Percentiles rank a stretch among this genome's conserved stretches.
Conservation (phyloP, 2,888 invertebrate species). For the Phorcus lineatus region DNA sequence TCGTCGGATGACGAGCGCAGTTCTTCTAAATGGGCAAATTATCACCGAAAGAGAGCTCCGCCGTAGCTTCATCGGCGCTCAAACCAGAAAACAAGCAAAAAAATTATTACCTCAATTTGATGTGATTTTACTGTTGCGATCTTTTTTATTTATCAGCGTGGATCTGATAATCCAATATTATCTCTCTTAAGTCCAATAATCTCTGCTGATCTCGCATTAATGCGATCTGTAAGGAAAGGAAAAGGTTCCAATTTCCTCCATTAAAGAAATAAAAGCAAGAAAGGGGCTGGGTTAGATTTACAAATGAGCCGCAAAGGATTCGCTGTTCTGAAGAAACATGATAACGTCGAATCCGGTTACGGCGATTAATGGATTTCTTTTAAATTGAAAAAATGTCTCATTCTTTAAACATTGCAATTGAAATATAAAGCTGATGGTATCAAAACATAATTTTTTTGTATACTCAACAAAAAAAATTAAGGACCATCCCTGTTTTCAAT, state of each 20-base stretch:
- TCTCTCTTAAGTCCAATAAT: not conserved
- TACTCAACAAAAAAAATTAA: no score
- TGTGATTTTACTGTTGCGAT: not conserved
- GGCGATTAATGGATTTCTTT: no score
- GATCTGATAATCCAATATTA: not conserved
- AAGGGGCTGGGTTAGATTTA: no score
- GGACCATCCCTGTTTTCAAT: no score
- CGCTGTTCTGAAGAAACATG: no score
- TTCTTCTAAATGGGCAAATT: conserved; percentile 8
- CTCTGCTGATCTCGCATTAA: not conserved
- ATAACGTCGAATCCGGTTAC: no score
- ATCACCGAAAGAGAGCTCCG: not conserved
- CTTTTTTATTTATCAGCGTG: not conserved
- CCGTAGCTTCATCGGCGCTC: not conserved
- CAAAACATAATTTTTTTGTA: no score
- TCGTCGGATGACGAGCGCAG: not conserved
- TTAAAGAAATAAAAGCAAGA: not conserved
- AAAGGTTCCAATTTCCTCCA: not conserved
- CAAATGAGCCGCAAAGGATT: no score
- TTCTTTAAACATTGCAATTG: no score
- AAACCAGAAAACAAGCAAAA: not conserved
- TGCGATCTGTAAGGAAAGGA: not conserved
- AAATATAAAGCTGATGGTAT: no score
- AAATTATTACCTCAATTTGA: not conserved
- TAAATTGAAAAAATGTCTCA: no score